A percentile compares a stretch with the other conserved stretches of the same genome.
Conservation (phyloP, 2,888 invertebrate species). For the Drosophila kokeensis region DNA sequence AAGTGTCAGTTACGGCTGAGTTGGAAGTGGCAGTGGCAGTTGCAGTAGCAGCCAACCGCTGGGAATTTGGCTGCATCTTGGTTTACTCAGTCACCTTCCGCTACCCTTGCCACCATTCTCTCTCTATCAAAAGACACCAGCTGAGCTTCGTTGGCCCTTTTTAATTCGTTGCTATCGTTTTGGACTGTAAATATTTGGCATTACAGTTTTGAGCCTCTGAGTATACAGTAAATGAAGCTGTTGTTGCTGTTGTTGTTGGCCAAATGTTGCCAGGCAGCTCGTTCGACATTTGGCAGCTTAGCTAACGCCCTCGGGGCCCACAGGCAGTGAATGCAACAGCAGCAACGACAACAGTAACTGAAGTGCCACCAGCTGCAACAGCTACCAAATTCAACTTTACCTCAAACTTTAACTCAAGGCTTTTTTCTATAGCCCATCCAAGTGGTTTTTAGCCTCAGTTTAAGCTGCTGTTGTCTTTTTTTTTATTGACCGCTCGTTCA, state of each 20-base stretch:
- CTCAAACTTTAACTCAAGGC: constrained; percentile 28
- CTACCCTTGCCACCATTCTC: not conserved
- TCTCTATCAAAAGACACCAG: not conserved
- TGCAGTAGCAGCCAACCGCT: constrained; percentile 34
- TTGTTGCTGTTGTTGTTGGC: constrained; percentile 39
- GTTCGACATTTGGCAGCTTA: constrained; percentile 69
- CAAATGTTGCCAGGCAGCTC: constrained; percentile 46
- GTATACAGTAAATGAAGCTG: constrained; percentile 46
- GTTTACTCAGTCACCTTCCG: constrained; percentile 1
- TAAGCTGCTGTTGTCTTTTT: constrained; percentile 31
- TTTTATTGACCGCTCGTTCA: constrained; percentile 61
- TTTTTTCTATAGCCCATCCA: constrained; percentile 41
- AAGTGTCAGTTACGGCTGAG: constrained; percentile 75
- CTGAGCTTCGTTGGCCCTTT: constrained; percentile 38
- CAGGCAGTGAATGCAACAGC: constrained; percentile 30
- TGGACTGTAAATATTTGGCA: constrained; percentile 60
- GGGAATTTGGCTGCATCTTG: constrained; percentile 50
- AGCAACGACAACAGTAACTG: constrained; percentile 13
- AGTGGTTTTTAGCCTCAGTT: constrained; percentile 30
- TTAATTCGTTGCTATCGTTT: constrained; percentile 46
- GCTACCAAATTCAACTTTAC: constrained; percentile 28
- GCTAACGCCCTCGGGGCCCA: constrained; percentile 59
- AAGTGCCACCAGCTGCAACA: constrained; percentile 25
- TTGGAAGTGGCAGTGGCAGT: constrained; percentile 36
- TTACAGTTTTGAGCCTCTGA: constrained; percentile 28